Base-by-base conservation (phyloP, 2,113 vertebrate species). In the Hippocampus abdominalis region DNA sequence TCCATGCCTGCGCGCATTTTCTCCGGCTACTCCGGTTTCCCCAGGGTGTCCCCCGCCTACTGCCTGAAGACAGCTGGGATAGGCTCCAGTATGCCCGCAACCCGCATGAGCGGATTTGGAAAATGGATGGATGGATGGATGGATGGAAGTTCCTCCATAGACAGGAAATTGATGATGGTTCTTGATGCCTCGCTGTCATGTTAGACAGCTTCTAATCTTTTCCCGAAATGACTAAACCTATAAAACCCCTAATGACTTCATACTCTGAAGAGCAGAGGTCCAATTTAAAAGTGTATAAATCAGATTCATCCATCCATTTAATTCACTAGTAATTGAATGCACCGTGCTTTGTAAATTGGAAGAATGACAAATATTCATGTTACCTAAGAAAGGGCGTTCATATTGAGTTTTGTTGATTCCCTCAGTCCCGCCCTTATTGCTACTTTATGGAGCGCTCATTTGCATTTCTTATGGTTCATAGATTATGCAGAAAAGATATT, bases 291-390 rank as follows among this genome's bases (percentile, higher is more conserved):
- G 69, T 73, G 73, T 79, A 79, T 89, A 85, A 91, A 87, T 88
- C 83, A 78, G 69, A 64, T 78, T 86, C 29, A 67, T 69, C 73
- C 81, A 73, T 77, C 75, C 69, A 29, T 86, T 89, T 87, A 86
- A 90, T 91, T 83, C 80, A 89, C 81, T 86, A 84, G 86, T 90
- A 88, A 89, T 89, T 89, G 77, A 89, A 88, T 85, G 86, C 77
- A 71, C 74, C 68, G 20, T 78, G 82, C 79, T 81, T 74, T 82
- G 79, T 82, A 86, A 84, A 86, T 83, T 75, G 80, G 44, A 68
- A 83, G 32, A 69, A 73, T 76, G 73, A 84, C 87, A 87, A 86
- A 87, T 86, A 89, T 86, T 86, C 81, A 89, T 87, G 80, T 75
- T 84, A 81, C 66, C 70, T 72, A 71, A 73, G 81, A 74, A 87